Evolutionary conservation across 2,113 vertebrate genomes (phyloP).

Genomic region (Procavia capensis): DNA sequence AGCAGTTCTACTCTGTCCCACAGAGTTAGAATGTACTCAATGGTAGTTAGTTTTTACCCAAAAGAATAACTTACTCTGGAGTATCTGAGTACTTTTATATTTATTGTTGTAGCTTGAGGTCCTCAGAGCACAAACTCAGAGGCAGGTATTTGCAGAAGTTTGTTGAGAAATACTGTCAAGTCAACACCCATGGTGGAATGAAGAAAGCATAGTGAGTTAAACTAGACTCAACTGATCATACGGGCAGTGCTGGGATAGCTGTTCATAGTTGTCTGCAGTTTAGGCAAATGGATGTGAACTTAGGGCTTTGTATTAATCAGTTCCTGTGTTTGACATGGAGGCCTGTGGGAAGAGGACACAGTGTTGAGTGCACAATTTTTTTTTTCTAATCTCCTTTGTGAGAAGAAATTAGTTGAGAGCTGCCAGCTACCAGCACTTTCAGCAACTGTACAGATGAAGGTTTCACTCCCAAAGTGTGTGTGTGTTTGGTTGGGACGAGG

Average conservation of each 20-base stretch:
- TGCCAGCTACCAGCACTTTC: neutral
- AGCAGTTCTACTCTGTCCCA: too few species aligned
- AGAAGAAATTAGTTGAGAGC: neutral
- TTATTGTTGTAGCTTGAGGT: neutral
- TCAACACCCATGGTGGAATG: neutral
- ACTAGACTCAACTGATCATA: neutral
- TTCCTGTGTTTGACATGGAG: neutral
- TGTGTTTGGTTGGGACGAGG: neutral
- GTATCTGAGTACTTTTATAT: slow-evolving; percentile 10
- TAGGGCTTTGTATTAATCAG: neutral
- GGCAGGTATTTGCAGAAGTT: neutral
- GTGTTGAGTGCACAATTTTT: neutral
- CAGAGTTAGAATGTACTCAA: too few species aligned
- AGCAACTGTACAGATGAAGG: neutral
- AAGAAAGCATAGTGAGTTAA: neutral
- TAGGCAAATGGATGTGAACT: neutral
- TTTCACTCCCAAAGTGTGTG: neutral
- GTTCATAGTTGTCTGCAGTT: neutral
- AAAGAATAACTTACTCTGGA: neutral
- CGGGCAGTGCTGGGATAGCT: neutral
- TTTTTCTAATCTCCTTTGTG: neutral
- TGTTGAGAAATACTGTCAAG: neutral
- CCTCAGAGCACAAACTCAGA: neutral
- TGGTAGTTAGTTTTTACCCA: too few species aligned
- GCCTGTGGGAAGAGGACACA: neutral